Evolutionary conservation across 2,888 invertebrate genomes (phyloP).

Genomic region (Clistopyga incitator): DNA sequence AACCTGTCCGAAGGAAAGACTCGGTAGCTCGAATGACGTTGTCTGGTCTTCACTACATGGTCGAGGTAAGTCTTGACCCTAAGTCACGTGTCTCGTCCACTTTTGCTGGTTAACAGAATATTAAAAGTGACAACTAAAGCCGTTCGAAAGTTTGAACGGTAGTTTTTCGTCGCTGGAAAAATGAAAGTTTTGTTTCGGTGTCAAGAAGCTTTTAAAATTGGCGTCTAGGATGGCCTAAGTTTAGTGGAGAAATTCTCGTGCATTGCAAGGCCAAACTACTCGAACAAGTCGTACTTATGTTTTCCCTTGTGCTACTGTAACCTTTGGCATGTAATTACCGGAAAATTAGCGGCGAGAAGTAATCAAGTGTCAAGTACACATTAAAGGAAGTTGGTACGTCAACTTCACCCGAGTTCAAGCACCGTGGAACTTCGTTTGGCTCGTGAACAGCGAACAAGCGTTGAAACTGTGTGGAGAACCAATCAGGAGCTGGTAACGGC

Average conservation of each 20-base stretch:
- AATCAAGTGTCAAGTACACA: slow-evolving; percentile 24
- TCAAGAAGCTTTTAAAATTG: slow-evolving; percentile 41
- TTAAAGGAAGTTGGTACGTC: neutral
- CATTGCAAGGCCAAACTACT: neutral
- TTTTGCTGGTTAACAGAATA: slow-evolving; percentile 44
- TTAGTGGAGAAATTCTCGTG: neutral
- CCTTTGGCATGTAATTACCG: neutral
- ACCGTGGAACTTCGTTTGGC: too few species aligned
- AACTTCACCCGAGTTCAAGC: neutral
- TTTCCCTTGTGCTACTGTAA: too few species aligned
- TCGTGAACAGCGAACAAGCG: too few species aligned
- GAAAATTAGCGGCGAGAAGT: slow-evolving; percentile 30
- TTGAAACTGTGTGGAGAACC: too few species aligned
- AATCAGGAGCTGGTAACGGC: too few species aligned
- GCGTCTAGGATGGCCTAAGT: slow-evolving; percentile 41
- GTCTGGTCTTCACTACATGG: slow-evolving; percentile 91
- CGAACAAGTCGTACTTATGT: too few species aligned
- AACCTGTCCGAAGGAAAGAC: slow-evolving; percentile 88
- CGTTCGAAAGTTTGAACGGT: slow-evolving; percentile 25
- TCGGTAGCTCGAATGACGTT: slow-evolving; percentile 93
- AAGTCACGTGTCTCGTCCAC: neutral
- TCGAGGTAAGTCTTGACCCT: slow-evolving; percentile 87
- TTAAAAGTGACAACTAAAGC: slow-evolving; percentile 19
- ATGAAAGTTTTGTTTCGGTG: slow-evolving; percentile 45
- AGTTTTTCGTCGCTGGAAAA: slow-evolving; percentile 32